Percentiles rank a stretch among this genome's conserved stretches.
Conservation (phyloP, 2,113 vertebrate genomes). For the Amblyornis subalaris region DNA sequence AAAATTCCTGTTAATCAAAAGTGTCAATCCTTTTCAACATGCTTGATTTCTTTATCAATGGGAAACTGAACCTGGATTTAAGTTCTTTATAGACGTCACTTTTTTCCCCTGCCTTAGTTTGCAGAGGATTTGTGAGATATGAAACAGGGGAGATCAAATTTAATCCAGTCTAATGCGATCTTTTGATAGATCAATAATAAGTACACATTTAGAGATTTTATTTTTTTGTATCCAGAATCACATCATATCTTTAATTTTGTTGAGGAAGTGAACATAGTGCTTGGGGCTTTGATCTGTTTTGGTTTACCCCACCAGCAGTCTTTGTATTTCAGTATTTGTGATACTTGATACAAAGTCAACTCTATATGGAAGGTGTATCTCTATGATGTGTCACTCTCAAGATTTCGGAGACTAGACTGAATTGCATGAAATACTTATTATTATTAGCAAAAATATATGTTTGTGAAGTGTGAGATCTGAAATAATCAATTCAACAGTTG, state of each 20-base stretch:
- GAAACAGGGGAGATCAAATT: neutral
- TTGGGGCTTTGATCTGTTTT: neutral
- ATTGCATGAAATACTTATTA: neutral
- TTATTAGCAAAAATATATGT: neutral
- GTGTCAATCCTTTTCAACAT: rapidly evolving
- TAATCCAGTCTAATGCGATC: neutral
- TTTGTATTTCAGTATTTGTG: neutral
- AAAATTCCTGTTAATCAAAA: neutral
- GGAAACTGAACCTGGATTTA: neutral
- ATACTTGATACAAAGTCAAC: conserved; percentile 17
- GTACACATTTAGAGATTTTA: neutral
- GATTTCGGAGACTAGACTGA: neutral
- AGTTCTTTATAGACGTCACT: neutral
- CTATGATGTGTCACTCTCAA: rapidly evolving
- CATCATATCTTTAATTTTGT: neutral
- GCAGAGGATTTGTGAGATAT: neutral
- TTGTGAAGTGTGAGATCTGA: neutral
- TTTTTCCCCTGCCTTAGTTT: neutral
- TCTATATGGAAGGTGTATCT: neutral
- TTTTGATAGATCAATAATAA: neutral
- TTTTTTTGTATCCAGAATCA: neutral
- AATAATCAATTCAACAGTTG: conserved; percentile 6
- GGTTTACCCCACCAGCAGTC: neutral
- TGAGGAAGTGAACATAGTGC: neutral
- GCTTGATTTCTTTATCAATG: neutral